Conservation (phyloP, 2,888 invertebrate genomes). For the Deladenus siricidicola region DNA sequence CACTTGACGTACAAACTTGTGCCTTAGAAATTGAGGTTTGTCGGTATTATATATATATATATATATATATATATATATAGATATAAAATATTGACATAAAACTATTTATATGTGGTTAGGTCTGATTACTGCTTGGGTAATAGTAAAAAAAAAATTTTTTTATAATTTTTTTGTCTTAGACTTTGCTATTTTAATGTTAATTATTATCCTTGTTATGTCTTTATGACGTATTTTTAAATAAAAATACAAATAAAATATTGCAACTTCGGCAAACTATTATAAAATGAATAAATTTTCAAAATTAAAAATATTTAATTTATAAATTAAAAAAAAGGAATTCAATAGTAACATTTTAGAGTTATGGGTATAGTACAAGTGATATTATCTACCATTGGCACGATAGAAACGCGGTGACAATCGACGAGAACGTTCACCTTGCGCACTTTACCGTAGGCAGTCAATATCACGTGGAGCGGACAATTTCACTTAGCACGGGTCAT, state of each 20-base stretch:
- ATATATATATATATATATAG: neutral
- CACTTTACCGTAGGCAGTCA: constrained; percentile 54
- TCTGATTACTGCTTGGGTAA: no score
- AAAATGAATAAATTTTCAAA: neutral
- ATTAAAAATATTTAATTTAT: neutral
- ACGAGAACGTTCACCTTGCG: constrained; percentile 53
- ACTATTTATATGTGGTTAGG: neutral
- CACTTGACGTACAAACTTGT: constrained; percentile 49
- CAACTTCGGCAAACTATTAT: neutral
- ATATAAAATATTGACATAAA: neutral
- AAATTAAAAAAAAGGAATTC: neutral
- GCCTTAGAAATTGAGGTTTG: constrained; percentile 49
- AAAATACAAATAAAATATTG: neutral
- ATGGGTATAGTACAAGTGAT: constrained; percentile 54
- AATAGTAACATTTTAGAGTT: constrained; percentile 35
- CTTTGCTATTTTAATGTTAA: no score
- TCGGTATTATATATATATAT: neutral
- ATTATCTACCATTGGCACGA: constrained; percentile 54
- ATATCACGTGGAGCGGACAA: constrained; percentile 48
- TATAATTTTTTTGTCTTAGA: no score
- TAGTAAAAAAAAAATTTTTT: no score
- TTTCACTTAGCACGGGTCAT: constrained; percentile 49
- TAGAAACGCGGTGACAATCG: constrained; percentile 48
- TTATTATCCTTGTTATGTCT: no score
- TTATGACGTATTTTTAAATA: no score